Conservation (phyloP, 2,113 vertebrate species). For the Rhinoptilus africanus region DNA sequence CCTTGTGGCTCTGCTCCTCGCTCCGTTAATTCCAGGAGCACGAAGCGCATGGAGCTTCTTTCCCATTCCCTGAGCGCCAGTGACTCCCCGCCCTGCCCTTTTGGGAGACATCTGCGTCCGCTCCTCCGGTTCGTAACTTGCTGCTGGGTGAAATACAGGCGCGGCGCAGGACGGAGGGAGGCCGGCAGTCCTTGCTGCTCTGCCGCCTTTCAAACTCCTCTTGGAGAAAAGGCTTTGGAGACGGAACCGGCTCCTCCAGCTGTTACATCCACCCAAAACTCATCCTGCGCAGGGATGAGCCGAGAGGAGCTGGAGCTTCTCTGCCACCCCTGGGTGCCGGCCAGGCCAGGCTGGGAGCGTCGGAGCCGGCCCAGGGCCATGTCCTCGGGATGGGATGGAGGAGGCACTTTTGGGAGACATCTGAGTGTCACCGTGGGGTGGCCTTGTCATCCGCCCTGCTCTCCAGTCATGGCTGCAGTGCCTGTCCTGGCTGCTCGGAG, state of each 20-base stretch:
- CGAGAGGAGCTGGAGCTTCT: accelerated
- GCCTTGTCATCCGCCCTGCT: accelerated
- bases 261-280: accelerated
- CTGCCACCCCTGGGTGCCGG: accelerated
- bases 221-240: not conserved
- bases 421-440: accelerated
- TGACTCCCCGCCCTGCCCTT: not conserved
- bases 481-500: accelerated
- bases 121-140: not conserved
- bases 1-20: not conserved
- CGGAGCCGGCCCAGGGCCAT: not conserved
- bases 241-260: not conserved
- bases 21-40: accelerated
- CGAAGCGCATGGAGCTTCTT: accelerated
- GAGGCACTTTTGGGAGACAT: no score
- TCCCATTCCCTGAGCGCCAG: accelerated
- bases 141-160: accelerated
- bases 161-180: accelerated
- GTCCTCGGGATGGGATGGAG: accelerated
- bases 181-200: accelerated
- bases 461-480: accelerated
- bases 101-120: accelerated
- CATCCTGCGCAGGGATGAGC: not conserved
- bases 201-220: accelerated
- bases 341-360: not conserved